Evolutionary conservation across 2,797 vertebrate species (phyloP).

Genomic region (Hyperoplus lanceolatus): DNA sequence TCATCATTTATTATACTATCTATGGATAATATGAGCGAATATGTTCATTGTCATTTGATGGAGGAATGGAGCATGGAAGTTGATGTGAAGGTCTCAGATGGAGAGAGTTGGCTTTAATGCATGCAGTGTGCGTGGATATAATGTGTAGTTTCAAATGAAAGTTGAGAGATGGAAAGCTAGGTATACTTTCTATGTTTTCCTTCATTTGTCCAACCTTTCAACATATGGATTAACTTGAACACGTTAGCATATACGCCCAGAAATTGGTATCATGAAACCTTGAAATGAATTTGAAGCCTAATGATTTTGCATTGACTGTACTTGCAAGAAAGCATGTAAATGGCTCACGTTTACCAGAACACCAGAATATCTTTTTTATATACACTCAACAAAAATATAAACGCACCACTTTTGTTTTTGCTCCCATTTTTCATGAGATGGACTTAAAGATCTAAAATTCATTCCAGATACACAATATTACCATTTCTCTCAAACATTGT

Average conservation of each 20-base stretch:
- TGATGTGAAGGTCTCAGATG: conserved; percentile 30
- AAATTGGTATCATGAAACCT: not conserved
- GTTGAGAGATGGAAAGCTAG: not conserved
- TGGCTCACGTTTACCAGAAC: not conserved
- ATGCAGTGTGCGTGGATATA: not conserved
- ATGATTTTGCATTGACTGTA: conserved; percentile 7
- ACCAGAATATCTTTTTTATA: not conserved
- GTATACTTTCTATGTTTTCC: not conserved
- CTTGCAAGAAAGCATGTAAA: conserved; percentile 8
- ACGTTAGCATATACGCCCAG: not conserved
- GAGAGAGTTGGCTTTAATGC: conserved; percentile 1
- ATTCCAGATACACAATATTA: no score
- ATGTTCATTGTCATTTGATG: conserved; percentile 9
- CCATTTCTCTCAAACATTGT: no score
- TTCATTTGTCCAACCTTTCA: not conserved
- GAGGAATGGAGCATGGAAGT: not conserved
- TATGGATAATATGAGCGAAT: not conserved
- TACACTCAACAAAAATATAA: no score
- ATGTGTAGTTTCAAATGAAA: not conserved
- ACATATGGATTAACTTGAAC: conserved; percentile 3
- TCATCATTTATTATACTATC: not conserved
- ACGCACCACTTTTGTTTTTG: no score
- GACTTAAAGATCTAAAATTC: no score
- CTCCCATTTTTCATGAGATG: no score
- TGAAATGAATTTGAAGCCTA: not conserved